Base-by-base conservation (phyloP, 2,113 vertebrate species). In the Ramphastos sulfuratus region DNA sequence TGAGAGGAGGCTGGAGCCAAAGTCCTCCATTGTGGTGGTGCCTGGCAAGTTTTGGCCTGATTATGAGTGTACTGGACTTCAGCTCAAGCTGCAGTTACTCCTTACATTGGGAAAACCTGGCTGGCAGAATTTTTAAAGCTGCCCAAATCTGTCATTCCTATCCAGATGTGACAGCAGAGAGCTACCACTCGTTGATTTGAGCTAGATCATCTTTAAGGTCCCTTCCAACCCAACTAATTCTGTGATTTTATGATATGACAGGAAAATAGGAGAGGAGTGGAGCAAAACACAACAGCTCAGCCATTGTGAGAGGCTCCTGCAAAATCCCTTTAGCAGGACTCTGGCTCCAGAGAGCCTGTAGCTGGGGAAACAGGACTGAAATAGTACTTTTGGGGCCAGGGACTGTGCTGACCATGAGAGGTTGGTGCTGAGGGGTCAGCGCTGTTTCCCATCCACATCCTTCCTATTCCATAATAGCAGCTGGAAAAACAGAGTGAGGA, bases 381-480 rank as follows among this genome's bases (percentile, higher is more conserved):
- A 75, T 54, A 2, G 4, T 44, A 52, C 54, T 80, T 73, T 42
- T 54, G 79, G 39, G 61, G 23, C 42, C 12, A 46, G 33, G 46
- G 7, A 50, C 5, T 0, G 10, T 15, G 27, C 77, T 55, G 2
- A 1, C 70, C 0, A 1, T 46, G 69, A 20, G 60, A 66, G 31
- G 35, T 23, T 13, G 14, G 67, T 23, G 56, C 56, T 28, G 33
- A 58, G 25, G 39, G 10, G 33, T 70, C 63, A 19, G 60, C 27
- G 60, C 76, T 69, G 77, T 59, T 28, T 82, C n/a, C 55, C 33
- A 0, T 72, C 65, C 1, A 0, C 21, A n/a, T n/a, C 71, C 50
- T 39, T 78, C 73, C 79, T 23, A 0, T 75, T 85, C 83, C 4
- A 0, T 67, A 37, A 52, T 6, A 75, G 61, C 10, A 3, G 28